Evolutionary conservation across 2,888 invertebrate genomes (phyloP).

Genomic region (Palloptera scutellata): DNA sequence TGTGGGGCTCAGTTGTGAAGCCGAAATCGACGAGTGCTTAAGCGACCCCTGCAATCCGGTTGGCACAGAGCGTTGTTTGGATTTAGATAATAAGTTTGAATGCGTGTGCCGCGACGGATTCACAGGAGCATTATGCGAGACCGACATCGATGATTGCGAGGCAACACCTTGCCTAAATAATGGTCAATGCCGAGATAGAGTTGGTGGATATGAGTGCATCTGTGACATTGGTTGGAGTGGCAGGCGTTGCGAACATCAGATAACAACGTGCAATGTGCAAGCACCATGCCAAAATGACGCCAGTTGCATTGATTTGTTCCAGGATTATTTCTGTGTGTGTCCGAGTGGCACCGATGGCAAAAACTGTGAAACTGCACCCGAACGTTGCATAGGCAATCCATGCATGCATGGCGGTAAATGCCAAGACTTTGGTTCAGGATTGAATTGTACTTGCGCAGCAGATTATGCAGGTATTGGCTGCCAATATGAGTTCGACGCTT

Average conservation of each 20-base stretch:
- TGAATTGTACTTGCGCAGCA: constrained; percentile 90
- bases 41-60: constrained; percentile 90
- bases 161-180: constrained; percentile 87
- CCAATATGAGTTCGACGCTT: constrained; percentile 93
- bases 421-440: constrained; percentile 93
- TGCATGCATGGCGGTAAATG: constrained; percentile 97
- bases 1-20: constrained; percentile 92
- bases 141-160: constrained; percentile 87
- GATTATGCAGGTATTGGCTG: constrained; percentile 90
- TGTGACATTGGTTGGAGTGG: constrained; percentile 90
- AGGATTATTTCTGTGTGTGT: constrained; percentile 71
- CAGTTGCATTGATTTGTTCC: constrained; percentile 88
- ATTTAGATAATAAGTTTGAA: constrained; percentile 84
- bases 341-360: constrained; percentile 96
- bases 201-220: constrained; percentile 82
- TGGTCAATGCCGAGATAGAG: constrained; percentile 86
- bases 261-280: constrained; percentile 81
- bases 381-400: constrained; percentile 73
- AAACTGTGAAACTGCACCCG: constrained; percentile 95
- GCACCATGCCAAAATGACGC: constrained; percentile 94
- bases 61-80: constrained; percentile 89
- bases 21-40: constrained; percentile 90
- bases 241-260: constrained; percentile 82
- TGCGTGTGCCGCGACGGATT: constrained; percentile 92
- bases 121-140: constrained; percentile 83